Conservation (phyloP, 2,797 vertebrate genomes). For the Rhinogobio ventralis region DNA sequence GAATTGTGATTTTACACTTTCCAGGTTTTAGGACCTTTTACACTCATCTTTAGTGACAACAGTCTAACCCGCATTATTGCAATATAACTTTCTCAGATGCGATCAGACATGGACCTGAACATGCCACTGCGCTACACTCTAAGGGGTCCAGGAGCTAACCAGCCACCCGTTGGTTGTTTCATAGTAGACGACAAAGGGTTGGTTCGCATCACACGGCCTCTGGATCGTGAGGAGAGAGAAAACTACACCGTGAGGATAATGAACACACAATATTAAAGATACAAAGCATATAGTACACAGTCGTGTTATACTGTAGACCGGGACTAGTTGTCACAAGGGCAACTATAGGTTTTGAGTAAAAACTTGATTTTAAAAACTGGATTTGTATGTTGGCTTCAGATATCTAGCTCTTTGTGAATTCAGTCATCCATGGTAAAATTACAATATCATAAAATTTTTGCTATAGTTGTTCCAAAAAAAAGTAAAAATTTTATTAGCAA, state of each 20-base stretch:
- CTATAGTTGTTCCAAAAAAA: neutral
- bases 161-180: constrained; percentile 77
- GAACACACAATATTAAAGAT: neutral
- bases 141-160: constrained; percentile 78
- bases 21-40: neutral
- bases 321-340: neutral
- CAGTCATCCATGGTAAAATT: neutral
- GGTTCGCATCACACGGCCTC: constrained; percentile 75
- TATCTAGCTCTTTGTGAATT: neutral
- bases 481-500: neutral
- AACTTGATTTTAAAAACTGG: neutral
- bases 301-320: neutral
- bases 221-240: constrained; percentile 83
- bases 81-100: constrained; percentile 67
- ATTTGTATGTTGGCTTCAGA: neutral
- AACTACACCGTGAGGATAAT: constrained; percentile 67
- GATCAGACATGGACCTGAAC: constrained; percentile 73
- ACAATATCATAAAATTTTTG: neutral
- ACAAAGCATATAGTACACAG: neutral
- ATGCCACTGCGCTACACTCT: constrained; percentile 73
- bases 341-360: neutral
- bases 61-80: neutral
- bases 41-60: neutral
- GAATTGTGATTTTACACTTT: neutral
- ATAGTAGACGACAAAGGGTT: constrained; percentile 77